Evolutionary conservation across 2,888 invertebrate genomes (phyloP).

Genomic region (Macrosoma leucophasiata): DNA sequence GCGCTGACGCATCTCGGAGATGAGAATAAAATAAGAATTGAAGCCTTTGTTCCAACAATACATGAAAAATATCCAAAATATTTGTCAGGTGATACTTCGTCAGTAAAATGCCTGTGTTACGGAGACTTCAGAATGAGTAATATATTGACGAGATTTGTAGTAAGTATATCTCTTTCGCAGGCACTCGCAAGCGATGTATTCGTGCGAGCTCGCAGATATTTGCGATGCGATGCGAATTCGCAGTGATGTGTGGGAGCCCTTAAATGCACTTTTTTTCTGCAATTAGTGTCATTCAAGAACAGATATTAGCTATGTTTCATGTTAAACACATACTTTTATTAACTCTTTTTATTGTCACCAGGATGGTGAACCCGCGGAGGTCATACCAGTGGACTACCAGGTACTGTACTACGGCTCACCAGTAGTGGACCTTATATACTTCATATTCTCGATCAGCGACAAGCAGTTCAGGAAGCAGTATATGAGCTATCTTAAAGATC

Average conservation of each 20-base stretch:
- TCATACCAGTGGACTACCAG: constrained; percentile 37
- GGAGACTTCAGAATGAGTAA: constrained; percentile 52
- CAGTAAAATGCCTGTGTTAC: constrained; percentile 38
- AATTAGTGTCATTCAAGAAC: no score
- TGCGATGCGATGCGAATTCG: no score
- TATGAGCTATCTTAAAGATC: constrained; percentile 31
- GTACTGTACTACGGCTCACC: constrained; percentile 32
- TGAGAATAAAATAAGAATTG: constrained; percentile 27
- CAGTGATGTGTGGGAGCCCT: no score
- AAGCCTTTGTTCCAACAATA: constrained; percentile 23
- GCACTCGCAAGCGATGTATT: no score
- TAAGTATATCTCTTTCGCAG: constrained; percentile 35
- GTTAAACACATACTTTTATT: no score
- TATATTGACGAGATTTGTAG: constrained; percentile 39
- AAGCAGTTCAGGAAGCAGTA: constrained; percentile 32
- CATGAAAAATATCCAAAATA: constrained; percentile 29
- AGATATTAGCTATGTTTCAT: no score
- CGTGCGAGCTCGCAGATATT: no score
- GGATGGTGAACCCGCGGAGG: constrained; percentile 32
- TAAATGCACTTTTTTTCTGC: no score
- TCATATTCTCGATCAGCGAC: constrained; percentile 31
- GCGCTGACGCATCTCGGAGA: constrained; percentile 25
- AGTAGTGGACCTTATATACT: constrained; percentile 32
- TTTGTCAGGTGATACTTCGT: constrained; percentile 21
- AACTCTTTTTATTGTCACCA: constrained; percentile 34